Evolutionary conservation across 2,888 invertebrate species (phyloP), one percentile per base, ranked within the genome.

Genomic region (Pterobdella sp.): DNA sequence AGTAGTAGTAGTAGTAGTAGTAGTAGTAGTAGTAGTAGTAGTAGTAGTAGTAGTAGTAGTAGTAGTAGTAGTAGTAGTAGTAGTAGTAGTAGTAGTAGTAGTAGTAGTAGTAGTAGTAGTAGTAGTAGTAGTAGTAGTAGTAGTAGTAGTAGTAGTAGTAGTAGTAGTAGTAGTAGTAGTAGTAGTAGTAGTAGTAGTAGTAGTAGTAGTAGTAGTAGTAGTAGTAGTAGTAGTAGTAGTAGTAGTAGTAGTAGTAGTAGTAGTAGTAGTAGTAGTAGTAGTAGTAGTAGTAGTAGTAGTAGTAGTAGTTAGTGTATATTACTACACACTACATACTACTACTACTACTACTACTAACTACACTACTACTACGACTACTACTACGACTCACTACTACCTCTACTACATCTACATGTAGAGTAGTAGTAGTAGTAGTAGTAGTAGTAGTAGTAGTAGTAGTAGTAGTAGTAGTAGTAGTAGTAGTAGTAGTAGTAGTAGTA

Each of bases 71-170:
- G 60, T 56, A 56, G 60, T 14, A 56, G 60, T 22, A 56, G 60
- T 56, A 56, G 4, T 56, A 56, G n/a, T 56, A 56, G 4, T 56
- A 56, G 60, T 56, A 56, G 60, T 56, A 56, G 60, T 56, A 56
- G 60, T 26, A 56, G 60, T 22, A 56, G 60, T 56, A 56, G 60
- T 56, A 56, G 60, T 56, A 56, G 60, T 56, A 56, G 60, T 56
- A 56, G 60, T 56, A 18, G 18, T 42, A 14, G n/a, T n/a, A n/a
- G n/a, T n/a, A n/a, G n/a, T n/a, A 56, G 4, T 56, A 56, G 4
- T 56, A 56, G 4, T 56, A 56, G 4, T 56, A 56, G 4, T 56
- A 56, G 4, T 56, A 56, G 4, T 56, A 56, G 4, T 56, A 56
- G 4, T 56, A 56, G 4, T 56, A 56, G 4, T 56, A 56, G 4